Base-by-base conservation (phyloP, 1,140 invertebrate species). In the Cheumatopsyche charites region DNA sequence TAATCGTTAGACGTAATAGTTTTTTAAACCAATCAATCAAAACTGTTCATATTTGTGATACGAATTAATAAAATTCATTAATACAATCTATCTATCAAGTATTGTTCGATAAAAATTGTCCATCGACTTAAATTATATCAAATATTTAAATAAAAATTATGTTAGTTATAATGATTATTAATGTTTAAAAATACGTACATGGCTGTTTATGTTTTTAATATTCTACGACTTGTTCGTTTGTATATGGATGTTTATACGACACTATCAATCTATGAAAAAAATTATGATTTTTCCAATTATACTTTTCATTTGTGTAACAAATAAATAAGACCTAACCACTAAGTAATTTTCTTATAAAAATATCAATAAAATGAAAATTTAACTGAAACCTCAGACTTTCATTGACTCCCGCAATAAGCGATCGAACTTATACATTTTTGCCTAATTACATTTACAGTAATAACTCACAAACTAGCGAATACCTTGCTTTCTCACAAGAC, bases 321-420 rank as follows among this genome's bases (percentile, higher is more conserved):
- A 21, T 58, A 58, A 25, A 23, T 26, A 19, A 58, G 21, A 58
- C 7, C 36, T 68, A 55, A 26, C 55, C 11, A 52, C 55, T 55
- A 55, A 47, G 66, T 25, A 68, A 47, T 45, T 26, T 66, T 66
- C 47, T 55, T 68, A 55, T 55, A 55, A 68, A 67, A 68, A 68
- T 68, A 68, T 68, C 66, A 68, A 55, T 52, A 68, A 68, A 68
- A 55, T 17, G 19, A 52, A 58, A 58, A 25, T 58, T 58, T 13
- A 58, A 58, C 17, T 47, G 43, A 47, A 12, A n/a, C n/a, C n/a
- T n/a, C n/a, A n/a, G n/a, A n/a, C n/a, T n/a, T n/a, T n/a, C n/a
- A n/a, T n/a, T n/a, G n/a, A n/a, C n/a, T n/a, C n/a, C n/a, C n/a
- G n/a, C n/a, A n/a, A n/a, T n/a, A n/a, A n/a, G n/a, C n/a, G n/a